Conservation (phyloP, 2,888 invertebrate species). For the Blastobasis adustella region DNA sequence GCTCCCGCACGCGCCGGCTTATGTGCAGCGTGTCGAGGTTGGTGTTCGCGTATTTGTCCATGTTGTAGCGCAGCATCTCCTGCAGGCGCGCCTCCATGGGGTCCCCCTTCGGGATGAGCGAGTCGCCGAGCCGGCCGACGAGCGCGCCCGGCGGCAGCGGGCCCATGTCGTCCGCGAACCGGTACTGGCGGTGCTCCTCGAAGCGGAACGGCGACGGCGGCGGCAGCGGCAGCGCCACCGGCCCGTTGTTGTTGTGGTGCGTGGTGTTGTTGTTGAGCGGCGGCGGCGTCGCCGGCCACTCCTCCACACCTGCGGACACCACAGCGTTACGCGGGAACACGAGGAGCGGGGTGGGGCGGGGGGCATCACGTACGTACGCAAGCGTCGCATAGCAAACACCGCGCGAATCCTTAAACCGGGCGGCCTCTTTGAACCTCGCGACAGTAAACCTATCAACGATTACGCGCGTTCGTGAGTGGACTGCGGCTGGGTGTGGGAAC, state of each 20-base stretch:
- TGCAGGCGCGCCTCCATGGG: conserved; percentile 95
- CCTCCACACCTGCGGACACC: conserved; percentile 69
- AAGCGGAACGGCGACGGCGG: conserved; percentile 83
- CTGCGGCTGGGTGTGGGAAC: conserved; percentile 48
- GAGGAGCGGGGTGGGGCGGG: conserved; percentile 55
- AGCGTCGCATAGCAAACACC: conserved; percentile 40
- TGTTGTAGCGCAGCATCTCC: conserved; percentile 95
- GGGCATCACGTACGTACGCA: conserved; percentile 45
- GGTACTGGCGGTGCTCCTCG: conserved; percentile 86
- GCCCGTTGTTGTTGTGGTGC: conserved; percentile 71
- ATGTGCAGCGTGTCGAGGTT: conserved; percentile 96
- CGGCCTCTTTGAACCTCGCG: conserved; percentile 43
- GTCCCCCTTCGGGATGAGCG: conserved; percentile 92
- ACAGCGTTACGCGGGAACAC: conserved; percentile 80
- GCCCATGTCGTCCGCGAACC: conserved; percentile 89
- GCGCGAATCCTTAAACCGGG: conserved; percentile 38
- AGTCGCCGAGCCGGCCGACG: conserved; percentile 90
- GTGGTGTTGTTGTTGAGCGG: conserved; percentile 74
- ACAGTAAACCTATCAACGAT: conserved; percentile 40
- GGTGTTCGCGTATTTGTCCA: conserved; percentile 96
- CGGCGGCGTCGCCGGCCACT: conserved; percentile 66
- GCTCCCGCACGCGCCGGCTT: conserved; percentile 92
- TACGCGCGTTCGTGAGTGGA: conserved; percentile 61
- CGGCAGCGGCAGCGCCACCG: conserved; percentile 63
- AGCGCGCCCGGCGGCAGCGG: conserved; percentile 85